These are phyloP conservation scores for Erebia epiphron DNA, from an alignment of 2,888 invertebrate genomes.

Conservation along the genomic window DNA sequence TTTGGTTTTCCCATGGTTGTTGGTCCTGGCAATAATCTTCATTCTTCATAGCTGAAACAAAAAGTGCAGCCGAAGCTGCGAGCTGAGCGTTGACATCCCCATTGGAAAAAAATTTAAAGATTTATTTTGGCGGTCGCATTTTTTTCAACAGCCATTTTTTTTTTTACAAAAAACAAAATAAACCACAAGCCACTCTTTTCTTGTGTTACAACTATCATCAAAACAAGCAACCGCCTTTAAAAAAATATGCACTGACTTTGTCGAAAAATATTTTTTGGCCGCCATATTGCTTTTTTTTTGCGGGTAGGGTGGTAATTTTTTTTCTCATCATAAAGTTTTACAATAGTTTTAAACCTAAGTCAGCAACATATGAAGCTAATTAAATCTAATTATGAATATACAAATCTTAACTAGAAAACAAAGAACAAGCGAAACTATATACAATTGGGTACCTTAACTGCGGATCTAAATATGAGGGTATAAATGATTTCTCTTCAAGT, in stretches of 20 bases:
- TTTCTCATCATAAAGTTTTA: constrained; percentile 50
- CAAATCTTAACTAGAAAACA: constrained; percentile 47
- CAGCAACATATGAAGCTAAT: constrained; percentile 55
- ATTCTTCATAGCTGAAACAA: constrained; percentile 33
- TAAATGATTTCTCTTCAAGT: not conserved
- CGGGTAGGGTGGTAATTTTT: constrained; percentile 44
- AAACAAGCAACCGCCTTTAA: constrained; percentile 60
- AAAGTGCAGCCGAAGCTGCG: constrained; percentile 37
- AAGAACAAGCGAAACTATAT: constrained; percentile 43
- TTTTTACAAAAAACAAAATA: constrained; percentile 64
- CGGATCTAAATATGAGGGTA: not conserved
- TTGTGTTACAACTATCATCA: constrained; percentile 64
- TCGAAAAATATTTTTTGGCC: constrained; percentile 70
- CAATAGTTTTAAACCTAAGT: constrained; percentile 53
- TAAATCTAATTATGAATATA: constrained; percentile 49
- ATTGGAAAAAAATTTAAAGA: constrained; percentile 53
- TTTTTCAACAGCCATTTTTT: constrained; percentile 57
- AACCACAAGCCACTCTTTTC: constrained; percentile 72
- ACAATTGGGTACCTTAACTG: constrained; percentile 43
- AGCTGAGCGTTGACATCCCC: constrained; percentile 42
- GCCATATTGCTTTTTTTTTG: constrained; percentile 53
- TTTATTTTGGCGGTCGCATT: constrained; percentile 67
- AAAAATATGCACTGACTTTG: constrained; percentile 67
- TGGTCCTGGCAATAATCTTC: not conserved
- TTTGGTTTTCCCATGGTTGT: not conserved